Percentiles rank a stretch among this genome's conserved stretches.
Conservation (phyloP, 1,140 invertebrate genomes). For the Drosophila equinoxialis region DNA sequence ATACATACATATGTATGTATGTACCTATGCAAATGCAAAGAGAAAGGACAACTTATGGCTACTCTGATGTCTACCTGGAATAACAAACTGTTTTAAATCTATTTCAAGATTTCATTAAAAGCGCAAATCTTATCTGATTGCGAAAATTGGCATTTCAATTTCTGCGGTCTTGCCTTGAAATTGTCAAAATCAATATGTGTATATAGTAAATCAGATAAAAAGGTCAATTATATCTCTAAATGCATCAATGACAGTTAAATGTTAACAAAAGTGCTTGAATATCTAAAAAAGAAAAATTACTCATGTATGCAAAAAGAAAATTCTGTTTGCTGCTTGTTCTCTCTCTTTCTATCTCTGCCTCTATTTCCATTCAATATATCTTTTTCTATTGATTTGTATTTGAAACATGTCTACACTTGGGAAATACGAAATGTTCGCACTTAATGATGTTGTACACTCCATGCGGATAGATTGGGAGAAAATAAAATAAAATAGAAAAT, state of each 20-base stretch:
- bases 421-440: constrained; percentile 9
- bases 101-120: not conserved
- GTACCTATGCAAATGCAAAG: not conserved
- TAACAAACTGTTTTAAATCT: not conserved
- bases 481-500: constrained; percentile 7
- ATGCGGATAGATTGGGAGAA: not conserved
- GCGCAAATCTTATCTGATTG: not conserved
- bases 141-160: not conserved
- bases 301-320: constrained; percentile 4
- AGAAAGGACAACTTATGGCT: not conserved
- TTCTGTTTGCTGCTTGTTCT: not conserved
- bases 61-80: not conserved
- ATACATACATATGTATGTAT: not conserved
- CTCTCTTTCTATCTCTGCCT: not conserved
- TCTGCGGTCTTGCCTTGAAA: not conserved
- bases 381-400: constrained; percentile 12
- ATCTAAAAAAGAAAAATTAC: constrained; percentile 11
- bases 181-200: not conserved
- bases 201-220: not conserved
- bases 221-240: constrained; percentile 4
- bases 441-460: constrained; percentile 10
- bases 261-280: not conserved
- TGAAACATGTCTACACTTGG: constrained; percentile 11
- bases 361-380: not conserved
- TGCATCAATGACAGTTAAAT: constrained; percentile 4